phyloP scores from a whole-genome alignment of 2,113 vertebrate species.

The Channa maculata region DNA sequence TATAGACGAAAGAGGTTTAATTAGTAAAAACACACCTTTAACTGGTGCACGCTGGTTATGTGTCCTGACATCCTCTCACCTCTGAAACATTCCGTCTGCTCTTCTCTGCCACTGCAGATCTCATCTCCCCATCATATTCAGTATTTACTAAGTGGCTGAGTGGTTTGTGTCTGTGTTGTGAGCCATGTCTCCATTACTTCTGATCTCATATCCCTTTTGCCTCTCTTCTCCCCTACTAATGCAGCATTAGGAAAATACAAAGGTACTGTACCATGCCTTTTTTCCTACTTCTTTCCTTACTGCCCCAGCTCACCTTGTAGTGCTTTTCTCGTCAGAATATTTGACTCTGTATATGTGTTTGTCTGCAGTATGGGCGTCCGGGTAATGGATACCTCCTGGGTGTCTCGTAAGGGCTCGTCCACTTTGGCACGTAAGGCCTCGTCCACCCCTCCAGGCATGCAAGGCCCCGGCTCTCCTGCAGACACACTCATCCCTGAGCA shows the following conservation, averaged over 20 bases:
- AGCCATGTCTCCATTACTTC: conserved; percentile 53
- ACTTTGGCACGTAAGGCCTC: conserved; percentile 86
- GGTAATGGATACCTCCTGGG: conserved; percentile 99
- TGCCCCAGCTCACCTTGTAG: not conserved
- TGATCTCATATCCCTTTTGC: conserved; percentile 73
- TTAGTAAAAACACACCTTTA: not conserved
- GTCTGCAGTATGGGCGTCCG: conserved; percentile 94
- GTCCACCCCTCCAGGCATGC: conserved; percentile 89
- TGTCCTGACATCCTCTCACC: conserved; percentile 46
- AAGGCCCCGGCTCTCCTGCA: conserved; percentile 87
- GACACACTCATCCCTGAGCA: conserved; percentile 92
- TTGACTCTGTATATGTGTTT: conserved; percentile 29
- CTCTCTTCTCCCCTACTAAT: conserved; percentile 84
- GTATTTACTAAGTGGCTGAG: conserved; percentile 1
- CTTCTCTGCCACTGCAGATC: conserved; percentile 29
- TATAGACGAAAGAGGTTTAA: conserved; percentile 35
- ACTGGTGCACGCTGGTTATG: conserved; percentile 22
- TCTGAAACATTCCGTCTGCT: conserved; percentile 29
- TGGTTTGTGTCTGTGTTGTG: conserved; percentile 29
- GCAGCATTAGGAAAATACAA: conserved; percentile 99
- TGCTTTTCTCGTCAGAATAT: not conserved
- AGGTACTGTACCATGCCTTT: conserved; percentile 88
- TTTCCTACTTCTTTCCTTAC: conserved; percentile 33
- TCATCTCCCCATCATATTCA: conserved; percentile 7
- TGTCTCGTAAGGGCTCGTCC: conserved; percentile 93